These are phyloP conservation scores for Catharus bicknelli DNA, from an alignment of 2,113 vertebrate genomes.

Conservation along the genomic window DNA sequence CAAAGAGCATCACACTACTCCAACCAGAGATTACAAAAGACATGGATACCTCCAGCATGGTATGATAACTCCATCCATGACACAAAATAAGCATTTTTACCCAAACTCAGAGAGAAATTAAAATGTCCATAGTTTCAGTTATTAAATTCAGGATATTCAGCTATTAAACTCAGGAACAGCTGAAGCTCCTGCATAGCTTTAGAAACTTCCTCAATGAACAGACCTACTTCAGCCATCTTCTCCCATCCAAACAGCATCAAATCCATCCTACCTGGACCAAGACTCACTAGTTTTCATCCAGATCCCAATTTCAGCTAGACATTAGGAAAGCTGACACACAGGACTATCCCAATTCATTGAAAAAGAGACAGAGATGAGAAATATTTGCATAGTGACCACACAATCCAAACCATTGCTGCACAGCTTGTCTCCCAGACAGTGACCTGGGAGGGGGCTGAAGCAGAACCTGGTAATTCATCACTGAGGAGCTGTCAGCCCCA, in stretches of 20 bases:
- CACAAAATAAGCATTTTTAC: background rate
- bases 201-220: background rate
- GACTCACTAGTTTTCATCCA: slow-evolving; percentile 37
- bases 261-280: slow-evolving; percentile 27
- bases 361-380: slow-evolving; percentile 26
- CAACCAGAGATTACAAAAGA: background rate
- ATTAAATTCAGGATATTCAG: background rate
- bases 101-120: background rate
- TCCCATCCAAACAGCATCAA: background rate
- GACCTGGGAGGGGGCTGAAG: background rate
- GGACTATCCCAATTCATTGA: background rate
- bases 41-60: background rate
- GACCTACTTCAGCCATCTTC: background rate
- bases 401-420: background rate
- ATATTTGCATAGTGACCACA: background rate
- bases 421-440: background rate
- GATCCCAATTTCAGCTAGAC: slow-evolving; percentile 20
- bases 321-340: slow-evolving; percentile 6
- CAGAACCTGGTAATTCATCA: background rate
- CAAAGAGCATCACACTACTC: background rate
- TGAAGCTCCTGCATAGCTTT: background rate
- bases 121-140: slow-evolving; percentile 1
- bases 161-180: background rate
- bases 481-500: background rate
- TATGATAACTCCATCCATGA: background rate